Evolutionary conservation across 2,797 vertebrate genomes (phyloP).

Genomic region (Peromyscus attwateri): DNA sequence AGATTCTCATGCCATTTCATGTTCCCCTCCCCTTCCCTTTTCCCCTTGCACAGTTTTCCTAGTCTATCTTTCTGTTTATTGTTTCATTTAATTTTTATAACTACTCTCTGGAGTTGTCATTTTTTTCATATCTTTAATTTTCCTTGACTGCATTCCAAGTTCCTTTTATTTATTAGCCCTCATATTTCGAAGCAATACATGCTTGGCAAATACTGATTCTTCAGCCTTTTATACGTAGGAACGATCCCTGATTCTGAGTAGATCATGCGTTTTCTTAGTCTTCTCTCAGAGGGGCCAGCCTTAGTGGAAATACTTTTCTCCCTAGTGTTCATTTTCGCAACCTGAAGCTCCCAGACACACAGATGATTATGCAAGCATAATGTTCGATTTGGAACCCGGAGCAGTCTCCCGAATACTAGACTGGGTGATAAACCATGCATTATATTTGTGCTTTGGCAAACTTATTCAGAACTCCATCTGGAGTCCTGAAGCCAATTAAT

Average conservation of each 20-base stretch:
- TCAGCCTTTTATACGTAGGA: neutral
- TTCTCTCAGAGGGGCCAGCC: neutral
- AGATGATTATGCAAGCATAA: neutral
- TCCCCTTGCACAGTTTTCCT: neutral
- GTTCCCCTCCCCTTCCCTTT: neutral
- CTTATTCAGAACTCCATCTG: constrained; percentile 15
- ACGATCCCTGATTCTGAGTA: neutral
- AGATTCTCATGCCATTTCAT: neutral
- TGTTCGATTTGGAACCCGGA: constrained; percentile 1
- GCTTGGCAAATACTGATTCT: neutral
- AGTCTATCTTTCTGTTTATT: neutral
- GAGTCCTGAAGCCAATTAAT: constrained; percentile 60
- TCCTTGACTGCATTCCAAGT: neutral
- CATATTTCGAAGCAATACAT: neutral
- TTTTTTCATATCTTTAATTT: neutral
- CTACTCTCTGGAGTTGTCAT: neutral
- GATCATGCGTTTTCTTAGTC: neutral
- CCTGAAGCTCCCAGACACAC: neutral
- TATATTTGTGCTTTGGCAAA: constrained; percentile 31
- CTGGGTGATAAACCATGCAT: neutral
- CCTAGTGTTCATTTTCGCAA: neutral
- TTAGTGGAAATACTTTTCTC: neutral
- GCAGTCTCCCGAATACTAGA: neutral
- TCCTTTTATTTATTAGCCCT: neutral
- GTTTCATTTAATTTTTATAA: constrained; percentile 42